A percentile compares a stretch with the other conserved stretches of the same genome.
These are phyloP conservation scores for Galeopsomyia nigrocyanea DNA, from an alignment of 2,888 invertebrate species.

Conservation along the genomic window DNA sequence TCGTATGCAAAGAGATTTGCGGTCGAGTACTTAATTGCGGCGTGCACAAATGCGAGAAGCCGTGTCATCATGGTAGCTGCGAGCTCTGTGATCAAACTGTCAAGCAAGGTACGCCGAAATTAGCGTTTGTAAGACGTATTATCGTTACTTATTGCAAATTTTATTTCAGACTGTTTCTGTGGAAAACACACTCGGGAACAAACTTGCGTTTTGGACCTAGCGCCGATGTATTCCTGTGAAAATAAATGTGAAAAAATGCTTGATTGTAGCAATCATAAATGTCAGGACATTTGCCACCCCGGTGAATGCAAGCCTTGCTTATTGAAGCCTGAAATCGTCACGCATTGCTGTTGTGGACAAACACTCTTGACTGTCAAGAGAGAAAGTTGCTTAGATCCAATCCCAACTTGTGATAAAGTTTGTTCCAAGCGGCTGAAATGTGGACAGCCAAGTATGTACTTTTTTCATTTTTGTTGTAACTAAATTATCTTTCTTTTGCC, in stretches of 20 bases:
- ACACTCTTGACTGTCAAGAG: conserved; percentile 72
- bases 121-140: conserved; percentile 7
- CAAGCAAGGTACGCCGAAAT: conserved; percentile 72
- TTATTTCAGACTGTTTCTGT: conserved; percentile 75
- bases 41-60: conserved; percentile 79
- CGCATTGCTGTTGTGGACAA: conserved; percentile 84
- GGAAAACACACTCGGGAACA: conserved; percentile 75
- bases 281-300: conserved; percentile 78
- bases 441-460: conserved; percentile 66
- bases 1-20: conserved; percentile 84
- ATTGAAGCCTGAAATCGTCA: conserved; percentile 74
- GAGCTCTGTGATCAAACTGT: conserved; percentile 77
- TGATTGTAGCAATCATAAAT: conserved; percentile 80
- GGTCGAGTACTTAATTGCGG: conserved; percentile 82
- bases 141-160: conserved; percentile 12
- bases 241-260: conserved; percentile 74
- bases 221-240: conserved; percentile 74
- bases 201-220: conserved; percentile 73
- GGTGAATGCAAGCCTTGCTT: conserved; percentile 78
- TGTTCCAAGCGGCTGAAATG: conserved; percentile 69
- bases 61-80: conserved; percentile 88
- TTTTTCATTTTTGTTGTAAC: too few relatives aligned
- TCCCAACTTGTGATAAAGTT: conserved; percentile 83
- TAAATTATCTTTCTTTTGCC: too few relatives aligned
- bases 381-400: conserved; percentile 82